Percentiles rank a stretch among this genome's conserved stretches.
Conservation (phyloP, 2,888 invertebrate genomes). For the Drosophila histrio region DNA sequence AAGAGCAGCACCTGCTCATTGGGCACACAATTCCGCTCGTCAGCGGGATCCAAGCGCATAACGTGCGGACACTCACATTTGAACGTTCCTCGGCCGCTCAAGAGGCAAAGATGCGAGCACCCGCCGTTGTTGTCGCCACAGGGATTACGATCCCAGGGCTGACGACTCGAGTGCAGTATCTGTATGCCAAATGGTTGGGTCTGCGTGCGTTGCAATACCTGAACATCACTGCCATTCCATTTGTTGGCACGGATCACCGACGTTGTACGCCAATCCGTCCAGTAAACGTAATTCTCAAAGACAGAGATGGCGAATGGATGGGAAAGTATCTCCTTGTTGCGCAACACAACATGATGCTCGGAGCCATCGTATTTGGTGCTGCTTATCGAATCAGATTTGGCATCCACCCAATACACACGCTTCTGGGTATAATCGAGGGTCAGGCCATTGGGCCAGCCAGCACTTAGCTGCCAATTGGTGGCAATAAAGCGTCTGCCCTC, state of each 20-base stretch:
- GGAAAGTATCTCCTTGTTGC: slow-evolving; percentile 90
- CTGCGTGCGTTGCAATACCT: slow-evolving; percentile 91
- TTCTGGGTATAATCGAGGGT: slow-evolving; percentile 90
- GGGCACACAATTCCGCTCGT: slow-evolving; percentile 87
- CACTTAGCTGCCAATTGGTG: slow-evolving; percentile 83
- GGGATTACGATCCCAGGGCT: slow-evolving; percentile 88
- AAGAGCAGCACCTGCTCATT: slow-evolving; percentile 92
- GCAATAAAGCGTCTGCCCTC: slow-evolving; percentile 87
- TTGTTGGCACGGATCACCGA: slow-evolving; percentile 94
- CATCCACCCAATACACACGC: slow-evolving; percentile 94
- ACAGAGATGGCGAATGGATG: slow-evolving; percentile 96
- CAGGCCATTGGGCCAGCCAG: slow-evolving; percentile 94
- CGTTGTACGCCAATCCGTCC: slow-evolving; percentile 97
- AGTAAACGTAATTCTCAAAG: slow-evolving; percentile 94
- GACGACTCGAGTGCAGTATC: slow-evolving; percentile 91
- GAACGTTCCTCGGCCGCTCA: slow-evolving; percentile 87
- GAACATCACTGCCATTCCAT: slow-evolving; percentile 92
- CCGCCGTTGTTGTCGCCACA: slow-evolving; percentile 89
- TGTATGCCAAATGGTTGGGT: slow-evolving; percentile 96
- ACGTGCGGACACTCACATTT: slow-evolving; percentile 94
- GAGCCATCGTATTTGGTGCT: slow-evolving; percentile 92
- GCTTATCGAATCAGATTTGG: slow-evolving; percentile 95
- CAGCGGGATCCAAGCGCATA: slow-evolving; percentile 88
- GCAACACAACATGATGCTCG: slow-evolving; percentile 87
- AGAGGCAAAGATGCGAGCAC: slow-evolving; percentile 92